Percentiles rank a stretch among this genome's conserved stretches.
These are phyloP conservation scores for Tylochromis polylepis DNA, from an alignment of 2,113 vertebrate species.

Conservation along the genomic window DNA sequence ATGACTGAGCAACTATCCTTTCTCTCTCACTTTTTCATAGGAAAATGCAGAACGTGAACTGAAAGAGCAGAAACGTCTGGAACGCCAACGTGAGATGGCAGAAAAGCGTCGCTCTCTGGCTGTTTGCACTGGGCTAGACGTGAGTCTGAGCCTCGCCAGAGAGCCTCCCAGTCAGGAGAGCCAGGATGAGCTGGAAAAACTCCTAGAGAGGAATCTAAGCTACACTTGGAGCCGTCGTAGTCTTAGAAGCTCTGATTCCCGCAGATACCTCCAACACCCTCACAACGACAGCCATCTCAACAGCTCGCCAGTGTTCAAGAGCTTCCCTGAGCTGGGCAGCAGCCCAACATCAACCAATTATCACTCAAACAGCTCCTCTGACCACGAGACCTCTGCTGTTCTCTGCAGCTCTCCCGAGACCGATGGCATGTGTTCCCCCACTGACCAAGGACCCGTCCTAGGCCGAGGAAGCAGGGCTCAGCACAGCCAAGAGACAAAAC, in stretches of 20 bases:
- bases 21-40: slow-evolving; percentile 23
- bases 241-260: slow-evolving; percentile 54
- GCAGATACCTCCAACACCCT: slow-evolving; percentile 43
- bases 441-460: slow-evolving; percentile 3
- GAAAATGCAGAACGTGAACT: slow-evolving; percentile 76
- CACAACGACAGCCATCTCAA: slow-evolving; percentile 2
- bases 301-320: slow-evolving; percentile 6
- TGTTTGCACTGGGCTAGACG: slow-evolving; percentile 61
- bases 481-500: neutral
- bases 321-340: slow-evolving; percentile 58
- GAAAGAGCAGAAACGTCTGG: slow-evolving; percentile 72
- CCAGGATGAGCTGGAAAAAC: slow-evolving; percentile 73
- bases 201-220: slow-evolving; percentile 73
- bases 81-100: slow-evolving; percentile 64
- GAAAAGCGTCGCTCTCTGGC: slow-evolving; percentile 76
- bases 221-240: slow-evolving; percentile 69
- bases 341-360: slow-evolving; percentile 44
- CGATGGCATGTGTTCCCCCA: slow-evolving; percentile 32
- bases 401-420: slow-evolving; percentile 58
- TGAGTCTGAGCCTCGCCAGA: slow-evolving; percentile 25
- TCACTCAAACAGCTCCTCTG: slow-evolving; percentile 52
- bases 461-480: neutral
- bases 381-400: slow-evolving; percentile 32
- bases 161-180: slow-evolving; percentile 33
- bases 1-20: neutral